Percentiles rank a stretch among this genome's conserved stretches.
Evolutionary conservation across 2,888 invertebrate genomes (phyloP).

Genomic region (Agriopis marginaria): DNA sequence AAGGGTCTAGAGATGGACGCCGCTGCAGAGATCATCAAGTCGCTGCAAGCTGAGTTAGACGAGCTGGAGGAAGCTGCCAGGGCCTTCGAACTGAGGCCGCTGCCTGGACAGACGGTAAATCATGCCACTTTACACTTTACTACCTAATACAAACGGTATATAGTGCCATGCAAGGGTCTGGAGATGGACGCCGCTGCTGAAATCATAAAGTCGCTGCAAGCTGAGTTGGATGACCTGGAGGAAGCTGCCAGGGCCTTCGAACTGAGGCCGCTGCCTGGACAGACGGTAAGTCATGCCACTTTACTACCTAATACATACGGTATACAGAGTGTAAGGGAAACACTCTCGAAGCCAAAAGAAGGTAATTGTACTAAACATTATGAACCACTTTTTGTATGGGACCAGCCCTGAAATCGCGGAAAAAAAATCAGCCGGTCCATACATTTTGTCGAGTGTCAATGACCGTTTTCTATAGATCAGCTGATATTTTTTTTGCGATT

Average conservation of each 20-base stretch:
- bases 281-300: constrained; percentile 84
- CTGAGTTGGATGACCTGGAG: constrained; percentile 93
- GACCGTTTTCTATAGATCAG: no score
- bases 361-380: no score
- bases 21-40: constrained; percentile 93
- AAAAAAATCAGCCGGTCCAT: no score
- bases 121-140: not conserved
- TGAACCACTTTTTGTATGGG: no score
- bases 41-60: constrained; percentile 92
- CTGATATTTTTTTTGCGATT: no score
- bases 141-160: not conserved
- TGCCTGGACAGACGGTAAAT: constrained; percentile 93
- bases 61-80: constrained; percentile 92
- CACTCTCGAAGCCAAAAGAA: no score
- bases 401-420: no score
- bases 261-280: constrained; percentile 94
- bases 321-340: no score
- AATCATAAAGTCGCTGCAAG: constrained; percentile 92
- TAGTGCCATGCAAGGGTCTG: no score
- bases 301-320: not conserved
- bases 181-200: no score
- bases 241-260: constrained; percentile 90
- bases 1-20: no score
- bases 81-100: constrained; percentile 90
- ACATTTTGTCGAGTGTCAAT: no score